Evolutionary conservation across 2,888 invertebrate genomes (phyloP).

Genomic region (Ellobium chinense): DNA sequence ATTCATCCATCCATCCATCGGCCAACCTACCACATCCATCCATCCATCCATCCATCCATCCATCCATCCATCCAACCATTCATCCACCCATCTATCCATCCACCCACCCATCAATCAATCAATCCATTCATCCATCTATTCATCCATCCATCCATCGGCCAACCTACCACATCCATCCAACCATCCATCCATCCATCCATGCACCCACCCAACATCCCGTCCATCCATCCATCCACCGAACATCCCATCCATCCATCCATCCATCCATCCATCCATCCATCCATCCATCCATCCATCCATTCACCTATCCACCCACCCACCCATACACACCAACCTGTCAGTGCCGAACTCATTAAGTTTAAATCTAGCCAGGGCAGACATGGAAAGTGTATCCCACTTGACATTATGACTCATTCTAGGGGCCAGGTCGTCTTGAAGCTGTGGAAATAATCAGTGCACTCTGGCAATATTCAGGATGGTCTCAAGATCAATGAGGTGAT

Average conservation of each 20-base stretch:
- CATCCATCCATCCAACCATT: background rate
- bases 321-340: constrained; percentile 2
- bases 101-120: background rate
- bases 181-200: background rate
- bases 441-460: background rate
- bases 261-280: constrained; percentile 15
- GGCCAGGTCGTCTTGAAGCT: constrained; percentile 50
- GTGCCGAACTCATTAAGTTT: constrained; percentile 29
- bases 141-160: background rate
- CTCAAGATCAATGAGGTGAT: no score
- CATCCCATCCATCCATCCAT: constrained; percentile 7
- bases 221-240: constrained; percentile 7
- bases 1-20: background rate
- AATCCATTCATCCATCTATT: background rate
- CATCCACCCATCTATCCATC: background rate
- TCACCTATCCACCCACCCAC: constrained; percentile 1
- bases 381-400: background rate
- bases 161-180: background rate
- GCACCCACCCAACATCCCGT: background rate
- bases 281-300: constrained; percentile 11
- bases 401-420: constrained; percentile 45
- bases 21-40: background rate
- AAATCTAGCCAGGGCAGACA: background rate
- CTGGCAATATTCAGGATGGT: background rate
- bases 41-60: background rate